A percentile compares a stretch with the other conserved stretches of the same genome.
phyloP scores from a whole-genome alignment of 2,888 invertebrate species.

The Drosophila bunnanda region DNA sequence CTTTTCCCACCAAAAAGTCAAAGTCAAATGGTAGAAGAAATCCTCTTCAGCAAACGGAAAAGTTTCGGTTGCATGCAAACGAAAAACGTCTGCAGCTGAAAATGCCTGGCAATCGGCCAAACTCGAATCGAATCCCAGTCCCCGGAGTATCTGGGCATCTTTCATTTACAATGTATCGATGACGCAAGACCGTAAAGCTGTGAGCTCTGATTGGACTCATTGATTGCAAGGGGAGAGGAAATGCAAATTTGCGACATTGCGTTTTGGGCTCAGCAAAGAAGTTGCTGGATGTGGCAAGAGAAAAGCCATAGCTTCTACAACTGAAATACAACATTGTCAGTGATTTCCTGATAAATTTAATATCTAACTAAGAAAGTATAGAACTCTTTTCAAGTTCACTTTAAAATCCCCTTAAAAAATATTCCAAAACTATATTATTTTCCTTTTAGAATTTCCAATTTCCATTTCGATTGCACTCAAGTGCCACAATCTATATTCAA shows the following conservation, averaged over 20 bases:
- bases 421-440: not conserved
- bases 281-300: not conserved
- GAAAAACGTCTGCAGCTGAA: slow-evolving; percentile 6
- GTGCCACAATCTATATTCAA: not conserved
- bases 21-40: slow-evolving; percentile 57
- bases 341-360: not conserved
- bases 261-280: not conserved
- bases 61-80: slow-evolving; percentile 46
- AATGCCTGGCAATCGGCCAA: slow-evolving; percentile 30
- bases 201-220: slow-evolving; percentile 35
- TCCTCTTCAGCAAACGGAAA: slow-evolving; percentile 23
- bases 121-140: slow-evolving; percentile 9
- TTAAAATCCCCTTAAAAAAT: too few relatives aligned
- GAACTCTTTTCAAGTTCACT: too few relatives aligned
- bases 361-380: too few relatives aligned
- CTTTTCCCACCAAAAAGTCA: slow-evolving; percentile 47
- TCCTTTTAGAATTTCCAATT: not conserved
- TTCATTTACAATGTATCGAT: slow-evolving; percentile 30
- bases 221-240: slow-evolving; percentile 29
- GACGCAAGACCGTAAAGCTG: slow-evolving; percentile 38
- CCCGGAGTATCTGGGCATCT: slow-evolving; percentile 12
- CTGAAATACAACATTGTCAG: not conserved
- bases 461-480: slow-evolving; percentile 5
- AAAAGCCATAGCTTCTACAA: not conserved
- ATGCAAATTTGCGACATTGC: slow-evolving; percentile 30